Evolutionary conservation across 2,797 vertebrate species (phyloP).

Genomic region (Sciurus vulgaris): DNA sequence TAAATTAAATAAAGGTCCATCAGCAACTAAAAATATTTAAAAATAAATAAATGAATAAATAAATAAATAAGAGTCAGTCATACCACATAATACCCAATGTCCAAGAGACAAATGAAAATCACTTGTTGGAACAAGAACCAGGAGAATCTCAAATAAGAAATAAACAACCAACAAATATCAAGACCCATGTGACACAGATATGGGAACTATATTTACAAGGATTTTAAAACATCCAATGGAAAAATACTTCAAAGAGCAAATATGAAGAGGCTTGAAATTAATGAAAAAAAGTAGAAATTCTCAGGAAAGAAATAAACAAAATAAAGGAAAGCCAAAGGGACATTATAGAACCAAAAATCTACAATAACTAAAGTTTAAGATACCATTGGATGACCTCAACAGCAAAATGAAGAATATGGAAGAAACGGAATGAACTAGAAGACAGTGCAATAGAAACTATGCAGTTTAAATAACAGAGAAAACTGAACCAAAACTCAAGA

Average conservation of each 20-base stretch:
- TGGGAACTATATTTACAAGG: conserved; percentile 8
- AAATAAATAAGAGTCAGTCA: conserved; percentile 25
- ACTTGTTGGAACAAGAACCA: conserved; percentile 24
- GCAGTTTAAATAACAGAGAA: neutral
- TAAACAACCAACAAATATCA: neutral
- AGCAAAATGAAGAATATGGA: neutral
- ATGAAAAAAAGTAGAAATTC: conserved; percentile 15
- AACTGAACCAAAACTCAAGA: neutral
- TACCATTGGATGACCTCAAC: neutral
- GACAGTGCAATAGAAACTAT: neutral
- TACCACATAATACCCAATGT: neutral
- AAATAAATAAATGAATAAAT: neutral
- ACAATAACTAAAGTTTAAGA: conserved; percentile 28
- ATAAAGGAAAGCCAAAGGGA: conserved; percentile 55
- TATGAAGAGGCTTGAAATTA: conserved; percentile 50
- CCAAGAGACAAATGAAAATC: conserved; percentile 51
- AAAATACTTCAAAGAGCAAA: conserved; percentile 56
- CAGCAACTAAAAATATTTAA: too few relatives aligned
- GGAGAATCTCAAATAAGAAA: conserved; percentile 44
- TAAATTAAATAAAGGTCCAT: too few relatives aligned
- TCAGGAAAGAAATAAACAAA: conserved; percentile 45
- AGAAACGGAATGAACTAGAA: neutral
- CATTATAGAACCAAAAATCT: conserved; percentile 60
- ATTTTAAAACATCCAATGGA: conserved; percentile 58
- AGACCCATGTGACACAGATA: neutral